A percentile compares a stretch with the other conserved stretches of the same genome.
phyloP scores from a whole-genome alignment of 2,888 invertebrate genomes.

The Callyntrura guangdongensis region DNA sequence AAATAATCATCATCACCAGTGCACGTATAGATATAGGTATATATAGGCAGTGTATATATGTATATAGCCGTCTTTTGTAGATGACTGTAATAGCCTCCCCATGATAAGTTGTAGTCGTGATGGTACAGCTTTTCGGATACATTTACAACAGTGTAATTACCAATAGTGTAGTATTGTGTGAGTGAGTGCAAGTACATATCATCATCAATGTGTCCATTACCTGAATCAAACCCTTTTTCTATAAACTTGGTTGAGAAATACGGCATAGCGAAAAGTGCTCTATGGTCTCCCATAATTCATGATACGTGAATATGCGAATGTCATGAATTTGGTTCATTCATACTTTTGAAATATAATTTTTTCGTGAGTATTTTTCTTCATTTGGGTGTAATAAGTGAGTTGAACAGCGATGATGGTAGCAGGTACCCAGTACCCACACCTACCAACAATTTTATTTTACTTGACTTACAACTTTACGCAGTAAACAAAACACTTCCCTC shows the following conservation, averaged over 20 bases:
- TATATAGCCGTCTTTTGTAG: conserved; percentile 22
- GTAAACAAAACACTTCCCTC: conserved; percentile 37
- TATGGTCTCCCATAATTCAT: conserved; percentile 70
- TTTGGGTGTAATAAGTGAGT: not conserved
- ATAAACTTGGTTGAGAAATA: conserved; percentile 18
- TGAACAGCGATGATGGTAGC: not conserved
- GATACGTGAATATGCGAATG: conserved; percentile 72
- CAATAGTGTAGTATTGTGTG: conserved; percentile 24
- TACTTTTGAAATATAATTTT: conserved; percentile 68
- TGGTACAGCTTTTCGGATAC: conserved; percentile 33
- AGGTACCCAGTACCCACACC: conserved; percentile 44
- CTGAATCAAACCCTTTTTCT: conserved; percentile 20
- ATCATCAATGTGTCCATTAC: conserved; percentile 34
- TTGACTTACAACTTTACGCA: not conserved
- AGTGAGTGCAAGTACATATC: conserved; percentile 31
- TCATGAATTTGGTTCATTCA: conserved; percentile 73
- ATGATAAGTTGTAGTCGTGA: conserved; percentile 33
- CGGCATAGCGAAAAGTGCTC: conserved; percentile 46
- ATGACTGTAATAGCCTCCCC: conserved; percentile 37
- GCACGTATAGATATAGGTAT: not conserved
- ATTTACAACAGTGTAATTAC: conserved; percentile 25
- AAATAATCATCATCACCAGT: conserved; percentile 8
- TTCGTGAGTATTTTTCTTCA: conserved; percentile 46
- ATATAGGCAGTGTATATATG: not conserved
- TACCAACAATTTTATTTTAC: conserved; percentile 33